Percentiles rank a stretch among this genome's conserved stretches.
Evolutionary conservation across 2,113 vertebrate genomes (phyloP).

Genomic region (Prunella himalayana): DNA sequence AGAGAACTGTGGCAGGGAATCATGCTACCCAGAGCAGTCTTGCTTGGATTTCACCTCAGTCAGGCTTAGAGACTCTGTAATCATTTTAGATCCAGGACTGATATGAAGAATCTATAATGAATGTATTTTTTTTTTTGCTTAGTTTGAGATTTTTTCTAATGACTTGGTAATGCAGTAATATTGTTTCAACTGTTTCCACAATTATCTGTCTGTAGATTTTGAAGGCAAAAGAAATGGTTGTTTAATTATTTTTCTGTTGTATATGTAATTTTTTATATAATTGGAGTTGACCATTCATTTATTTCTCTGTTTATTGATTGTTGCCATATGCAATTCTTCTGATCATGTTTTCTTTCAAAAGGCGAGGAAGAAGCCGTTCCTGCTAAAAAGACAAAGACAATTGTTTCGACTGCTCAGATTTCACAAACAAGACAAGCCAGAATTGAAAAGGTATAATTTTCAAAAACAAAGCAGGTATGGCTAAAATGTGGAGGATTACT

Average conservation of each 20-base stretch:
- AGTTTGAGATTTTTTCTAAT: neutral
- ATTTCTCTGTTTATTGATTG: neutral
- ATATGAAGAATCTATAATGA: neutral
- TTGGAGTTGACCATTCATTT: neutral
- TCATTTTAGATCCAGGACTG: neutral
- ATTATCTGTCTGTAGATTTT: neutral
- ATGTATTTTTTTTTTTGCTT: neutral
- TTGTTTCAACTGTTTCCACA: neutral
- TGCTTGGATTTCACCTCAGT: neutral
- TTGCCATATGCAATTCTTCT: neutral
- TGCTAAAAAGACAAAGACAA: conserved; percentile 93
- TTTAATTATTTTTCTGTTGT: neutral
- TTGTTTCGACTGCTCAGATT: conserved; percentile 91
- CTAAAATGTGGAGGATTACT: neutral
- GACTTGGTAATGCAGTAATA: neutral
- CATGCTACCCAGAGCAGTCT: neutral
- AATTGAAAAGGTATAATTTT: conserved; percentile 84
- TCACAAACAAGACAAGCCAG: conserved; percentile 86
- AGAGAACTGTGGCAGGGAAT: neutral
- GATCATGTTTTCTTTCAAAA: conserved; percentile 43
- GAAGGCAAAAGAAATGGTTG: neutral
- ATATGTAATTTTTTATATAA: neutral
- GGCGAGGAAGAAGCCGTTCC: conserved; percentile 92
- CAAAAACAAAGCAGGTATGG: neutral
- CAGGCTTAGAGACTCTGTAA: neutral